Percentiles rank a stretch among this genome's conserved stretches.
These are phyloP conservation scores for Solea solea DNA, from an alignment of 2,113 vertebrate genomes.

Conservation along the genomic window DNA sequence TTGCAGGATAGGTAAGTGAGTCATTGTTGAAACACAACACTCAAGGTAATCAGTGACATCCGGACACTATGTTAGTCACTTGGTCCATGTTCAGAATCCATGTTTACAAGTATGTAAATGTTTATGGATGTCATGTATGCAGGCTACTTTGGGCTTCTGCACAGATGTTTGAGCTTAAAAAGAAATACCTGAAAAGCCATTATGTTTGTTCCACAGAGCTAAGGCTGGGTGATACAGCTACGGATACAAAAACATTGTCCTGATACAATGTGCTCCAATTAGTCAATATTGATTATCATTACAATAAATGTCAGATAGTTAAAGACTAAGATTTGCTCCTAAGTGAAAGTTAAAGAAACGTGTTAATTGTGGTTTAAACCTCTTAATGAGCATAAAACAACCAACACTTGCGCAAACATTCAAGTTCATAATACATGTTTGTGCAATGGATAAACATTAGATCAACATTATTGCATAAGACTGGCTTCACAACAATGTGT, in stretches of 20 bases:
- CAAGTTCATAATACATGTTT: too few species aligned
- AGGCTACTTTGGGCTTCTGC: constrained; percentile 63
- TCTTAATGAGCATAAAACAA: too few species aligned
- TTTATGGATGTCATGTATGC: constrained; percentile 71
- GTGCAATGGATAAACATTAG: too few species aligned
- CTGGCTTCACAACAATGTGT: constrained; percentile 6
- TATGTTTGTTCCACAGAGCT: constrained; percentile 20
- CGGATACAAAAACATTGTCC: too few species aligned
- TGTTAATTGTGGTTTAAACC: too few species aligned
- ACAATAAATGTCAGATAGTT: too few species aligned
- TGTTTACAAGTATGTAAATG: constrained; percentile 76
- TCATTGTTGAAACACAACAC: constrained; percentile 60
- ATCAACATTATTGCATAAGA: constrained; percentile 11
- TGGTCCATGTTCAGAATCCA: constrained; percentile 61
- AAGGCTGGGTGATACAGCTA: too few species aligned
- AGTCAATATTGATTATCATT: too few species aligned
- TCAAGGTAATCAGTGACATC: constrained; percentile 70
- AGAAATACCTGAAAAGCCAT: constrained; percentile 37
- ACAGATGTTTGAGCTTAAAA: constrained; percentile 60
- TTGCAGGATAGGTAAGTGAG: constrained; percentile 35
- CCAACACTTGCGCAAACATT: too few species aligned
- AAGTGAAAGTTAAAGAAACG: too few species aligned
- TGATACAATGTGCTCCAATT: too few species aligned
- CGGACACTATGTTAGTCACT: constrained; percentile 57
- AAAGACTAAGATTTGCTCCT: not conserved